These are phyloP conservation scores for Vulpes lagopus DNA, from an alignment of 2,113 vertebrate genomes.

Conservation along the genomic window DNA sequence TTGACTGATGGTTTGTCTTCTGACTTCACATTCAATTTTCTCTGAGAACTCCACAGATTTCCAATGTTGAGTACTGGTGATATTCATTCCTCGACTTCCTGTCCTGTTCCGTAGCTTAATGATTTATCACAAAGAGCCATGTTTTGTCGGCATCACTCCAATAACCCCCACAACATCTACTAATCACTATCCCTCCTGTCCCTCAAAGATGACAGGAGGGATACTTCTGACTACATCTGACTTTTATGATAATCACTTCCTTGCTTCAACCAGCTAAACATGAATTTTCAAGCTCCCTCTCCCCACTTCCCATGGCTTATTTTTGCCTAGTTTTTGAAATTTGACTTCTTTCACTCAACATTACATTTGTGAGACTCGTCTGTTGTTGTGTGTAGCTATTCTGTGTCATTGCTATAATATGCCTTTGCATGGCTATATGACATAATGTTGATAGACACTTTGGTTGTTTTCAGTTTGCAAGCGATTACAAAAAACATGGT, in stretches of 20 bases:
- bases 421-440: background rate
- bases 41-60: background rate
- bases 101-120: background rate
- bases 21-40: conserved; percentile 27
- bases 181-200: background rate
- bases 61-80: background rate
- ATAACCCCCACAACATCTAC: background rate
- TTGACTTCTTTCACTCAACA: background rate
- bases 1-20: background rate
- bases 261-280: background rate
- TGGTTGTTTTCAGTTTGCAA: conserved; percentile 2
- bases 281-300: background rate
- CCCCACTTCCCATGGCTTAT: background rate
- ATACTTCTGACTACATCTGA: background rate
- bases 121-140: background rate
- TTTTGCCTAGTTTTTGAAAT: conserved; percentile 16
- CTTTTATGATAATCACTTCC: conserved; percentile 19
- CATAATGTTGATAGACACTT: background rate
- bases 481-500: background rate
- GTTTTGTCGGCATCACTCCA: background rate
- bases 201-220: background rate
- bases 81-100: background rate
- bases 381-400: background rate
- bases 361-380: background rate
- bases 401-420: background rate